Conservation (phyloP, 2,113 vertebrate genomes). For the Hypomesus transpacificus region DNA sequence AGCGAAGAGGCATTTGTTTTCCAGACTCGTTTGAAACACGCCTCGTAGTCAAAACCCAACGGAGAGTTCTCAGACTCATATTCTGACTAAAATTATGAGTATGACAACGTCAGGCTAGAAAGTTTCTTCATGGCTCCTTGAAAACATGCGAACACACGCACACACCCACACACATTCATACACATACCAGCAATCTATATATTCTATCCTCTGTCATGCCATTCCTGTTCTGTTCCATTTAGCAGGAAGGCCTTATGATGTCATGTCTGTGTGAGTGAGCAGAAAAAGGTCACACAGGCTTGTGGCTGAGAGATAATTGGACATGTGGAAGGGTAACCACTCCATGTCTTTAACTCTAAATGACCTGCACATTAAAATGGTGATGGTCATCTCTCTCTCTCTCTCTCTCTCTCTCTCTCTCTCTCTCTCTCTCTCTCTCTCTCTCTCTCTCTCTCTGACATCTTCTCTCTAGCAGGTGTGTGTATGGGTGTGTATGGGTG, state of each 20-base stretch:
- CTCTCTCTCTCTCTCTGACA: not conserved
- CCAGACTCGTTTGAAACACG: too few species aligned
- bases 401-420: not conserved
- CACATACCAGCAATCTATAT: not conserved
- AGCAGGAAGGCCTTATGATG: not conserved
- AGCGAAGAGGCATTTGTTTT: too few species aligned
- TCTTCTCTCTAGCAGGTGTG: not conserved
- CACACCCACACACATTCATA: not conserved
- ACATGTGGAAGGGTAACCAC: not conserved
- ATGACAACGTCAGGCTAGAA: too few species aligned
- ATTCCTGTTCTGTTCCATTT: too few species aligned
- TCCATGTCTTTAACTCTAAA: not conserved
- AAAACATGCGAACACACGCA: not conserved
- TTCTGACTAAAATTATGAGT: too few species aligned
- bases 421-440: not conserved
- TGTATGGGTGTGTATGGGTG: not conserved
- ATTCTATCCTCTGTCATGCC: not conserved
- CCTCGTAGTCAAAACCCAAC: too few species aligned
- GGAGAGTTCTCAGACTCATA: too few species aligned
- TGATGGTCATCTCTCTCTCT: not conserved
- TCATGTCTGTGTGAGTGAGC: not conserved
- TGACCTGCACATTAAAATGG: not conserved
- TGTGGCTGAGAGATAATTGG: not conserved
- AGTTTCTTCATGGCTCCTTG: not conserved
- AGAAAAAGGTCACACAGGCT: not conserved